These are phyloP conservation scores for Coracias cyanogaster DNA, from an alignment of 2,797 vertebrate species.

Conservation along the genomic window DNA sequence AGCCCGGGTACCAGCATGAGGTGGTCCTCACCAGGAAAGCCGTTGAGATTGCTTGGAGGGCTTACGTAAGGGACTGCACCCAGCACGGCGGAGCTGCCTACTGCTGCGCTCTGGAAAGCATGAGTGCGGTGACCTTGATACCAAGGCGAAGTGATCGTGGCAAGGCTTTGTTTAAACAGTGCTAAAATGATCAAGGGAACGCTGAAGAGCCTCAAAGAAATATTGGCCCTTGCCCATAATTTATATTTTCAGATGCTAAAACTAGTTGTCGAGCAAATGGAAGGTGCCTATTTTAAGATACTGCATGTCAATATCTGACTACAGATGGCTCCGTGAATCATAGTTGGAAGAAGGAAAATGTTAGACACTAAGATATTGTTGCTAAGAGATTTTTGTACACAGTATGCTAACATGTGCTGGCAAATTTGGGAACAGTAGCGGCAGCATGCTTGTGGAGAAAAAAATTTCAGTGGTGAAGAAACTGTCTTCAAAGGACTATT, in stretches of 20 bases:
- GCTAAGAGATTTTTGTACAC: conserved; percentile 77
- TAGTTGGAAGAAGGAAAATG: conserved; percentile 72
- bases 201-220: conserved; percentile 48
- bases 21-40: background rate
- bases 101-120: background rate
- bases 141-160: background rate
- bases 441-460: conserved; percentile 50
- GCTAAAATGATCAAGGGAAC: conserved; percentile 38
- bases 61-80: background rate
- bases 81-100: background rate
- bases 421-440: conserved; percentile 60
- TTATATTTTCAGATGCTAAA: conserved; percentile 57
- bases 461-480: conserved; percentile 53
- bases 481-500: conserved; percentile 68
- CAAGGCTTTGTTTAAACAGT: conserved; percentile 31
- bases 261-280: conserved; percentile 66
- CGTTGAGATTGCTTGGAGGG: background rate
- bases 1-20: background rate
- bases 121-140: background rate
- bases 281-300: conserved; percentile 74
- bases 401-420: conserved; percentile 67
- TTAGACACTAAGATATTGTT: conserved; percentile 75
- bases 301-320: conserved; percentile 77
- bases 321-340: conserved; percentile 80
- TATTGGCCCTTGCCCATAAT: conserved; percentile 51